Evolutionary conservation across 2,113 vertebrate genomes (phyloP).

Genomic region (Corythaixoides concolor): DNA sequence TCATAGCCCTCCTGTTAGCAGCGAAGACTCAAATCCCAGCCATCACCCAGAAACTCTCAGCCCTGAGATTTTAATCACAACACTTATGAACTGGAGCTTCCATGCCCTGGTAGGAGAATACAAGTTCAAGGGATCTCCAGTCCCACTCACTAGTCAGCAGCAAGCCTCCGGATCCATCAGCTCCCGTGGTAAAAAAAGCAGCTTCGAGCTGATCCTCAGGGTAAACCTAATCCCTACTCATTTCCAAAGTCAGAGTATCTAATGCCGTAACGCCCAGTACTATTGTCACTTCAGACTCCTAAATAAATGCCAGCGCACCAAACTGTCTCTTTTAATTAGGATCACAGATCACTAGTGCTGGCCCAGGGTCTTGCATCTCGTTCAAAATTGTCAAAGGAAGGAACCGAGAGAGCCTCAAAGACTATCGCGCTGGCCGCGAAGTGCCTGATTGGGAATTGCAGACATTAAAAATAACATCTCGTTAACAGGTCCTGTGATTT

Average conservation of each 20-base stretch:
- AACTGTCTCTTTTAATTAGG: constrained; percentile 63
- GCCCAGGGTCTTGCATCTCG: not conserved
- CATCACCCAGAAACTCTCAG: not conserved
- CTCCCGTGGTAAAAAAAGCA: not conserved
- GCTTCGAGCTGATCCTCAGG: not conserved
- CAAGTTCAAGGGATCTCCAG: constrained; percentile 43
- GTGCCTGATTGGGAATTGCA: not conserved
- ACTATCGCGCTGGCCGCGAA: not conserved
- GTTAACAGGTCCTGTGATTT: not conserved
- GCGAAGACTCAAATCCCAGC: not conserved
- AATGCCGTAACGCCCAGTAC: constrained; percentile 13
- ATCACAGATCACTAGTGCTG: constrained; percentile 23
- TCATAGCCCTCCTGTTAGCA: not conserved
- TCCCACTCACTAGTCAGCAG: not conserved
- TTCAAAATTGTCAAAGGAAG: constrained; percentile 22
- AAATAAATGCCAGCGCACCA: constrained; percentile 54
- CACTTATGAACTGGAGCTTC: not conserved
- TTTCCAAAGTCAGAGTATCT: constrained; percentile 62
- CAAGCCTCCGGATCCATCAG: constrained; percentile 11
- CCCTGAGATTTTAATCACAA: not conserved
- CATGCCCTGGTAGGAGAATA: not conserved
- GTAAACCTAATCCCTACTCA: constrained; percentile 58
- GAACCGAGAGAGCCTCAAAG: not conserved
- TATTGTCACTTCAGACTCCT: constrained; percentile 48
- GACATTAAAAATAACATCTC: not conserved